Evolutionary conservation across 2,888 invertebrate genomes (phyloP), one percentile per base, ranked within the genome.

Genomic region (Venusia cambrica): DNA sequence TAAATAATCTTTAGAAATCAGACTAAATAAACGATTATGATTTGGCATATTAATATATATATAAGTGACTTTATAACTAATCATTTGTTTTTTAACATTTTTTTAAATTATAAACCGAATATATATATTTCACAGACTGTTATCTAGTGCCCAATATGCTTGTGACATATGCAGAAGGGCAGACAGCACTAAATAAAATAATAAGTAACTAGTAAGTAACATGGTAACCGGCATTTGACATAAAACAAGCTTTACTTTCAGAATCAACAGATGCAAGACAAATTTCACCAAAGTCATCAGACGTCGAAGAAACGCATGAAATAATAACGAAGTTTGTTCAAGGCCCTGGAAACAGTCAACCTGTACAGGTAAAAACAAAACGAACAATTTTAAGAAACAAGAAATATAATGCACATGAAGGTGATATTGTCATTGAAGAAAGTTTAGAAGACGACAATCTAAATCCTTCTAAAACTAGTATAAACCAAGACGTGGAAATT

Each of bases 291-390:
- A 78, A 67, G 54, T 73, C 76, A 40, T 87, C 79, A 3, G 87
- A 88, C 34, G 46, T 74, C 18, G 85, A 89, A 73, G 89, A 90
- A 81, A 80, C 84, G 20, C 89, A 90, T 69, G 90, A 90, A 79
- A 89, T 90, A 7, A 64, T 90, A 17, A 90, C 90, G 1, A 90
- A 89, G 68, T 90, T 90, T 51, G 71, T 88, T 48, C 75, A 81
- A 62, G 64, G 76, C 19, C 80, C 89, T 4, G 89, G 83, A 10
- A 74, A 79, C 33, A 68, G 72, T n/a, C 88, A 89, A 67, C 87
- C 88, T 3, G 84, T 78, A 38, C 85, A 88, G 69, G 76, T 89
- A 7, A 87, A 89, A 65, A 90, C 90, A 1, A 90, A 90, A 61
- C 57, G 89, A 51, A 90, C 90, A 1, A 87, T 88, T 37, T 54